Evolutionary conservation across 2,113 vertebrate genomes (phyloP), one percentile per base, ranked within the genome.

Genomic region (Erythrocercus mccallii): DNA sequence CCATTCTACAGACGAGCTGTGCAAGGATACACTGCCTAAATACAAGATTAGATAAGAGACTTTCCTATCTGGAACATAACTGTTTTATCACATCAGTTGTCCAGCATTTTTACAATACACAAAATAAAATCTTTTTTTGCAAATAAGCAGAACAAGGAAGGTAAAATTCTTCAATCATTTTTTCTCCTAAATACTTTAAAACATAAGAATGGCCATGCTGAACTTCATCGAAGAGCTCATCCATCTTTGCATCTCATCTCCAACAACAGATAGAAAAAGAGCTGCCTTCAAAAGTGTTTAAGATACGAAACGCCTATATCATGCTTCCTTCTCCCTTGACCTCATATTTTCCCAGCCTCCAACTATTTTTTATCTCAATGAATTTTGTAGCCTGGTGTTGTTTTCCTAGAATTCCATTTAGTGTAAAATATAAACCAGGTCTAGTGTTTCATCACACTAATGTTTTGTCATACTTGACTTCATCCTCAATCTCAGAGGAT

Each of bases 401-500:
- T 40, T 85, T 94, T 68, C 20, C 65, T 85, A 72, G 60, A 81
- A 57, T 45, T 87, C 18, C 44, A 76, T 61, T 84, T 65, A 57
- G 61, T 68, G 45, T 61, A 74, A 88, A 88, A 90, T 40, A 76
- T 33, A 88, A 81, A 87, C 14, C 25, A 87, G 84, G 16, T 12
- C 18, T 54, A 37, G 31, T 73, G n/a, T 65, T 87, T 51, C 84
- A 82, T 77, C 74, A 88, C 47, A 14, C 3, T 54, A 45, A 72
- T 85, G 33, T 51, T 42, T 88, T 88, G n/a, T 72, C 86, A 84
- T 25, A 86, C 22, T 40, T 38, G 53, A 84, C 57, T 90, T 91
- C 62, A 92, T n/a, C 40, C 50, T 70, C 7, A 1, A 12, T 78
- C 62, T 93, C 76, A 57, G 47, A 83, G 81, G 51, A 81, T 47